A percentile compares a stretch with the other conserved stretches of the same genome.
These are phyloP conservation scores for Aspidiotus destructor DNA, from an alignment of 2,888 invertebrate genomes.

Conservation along the genomic window DNA sequence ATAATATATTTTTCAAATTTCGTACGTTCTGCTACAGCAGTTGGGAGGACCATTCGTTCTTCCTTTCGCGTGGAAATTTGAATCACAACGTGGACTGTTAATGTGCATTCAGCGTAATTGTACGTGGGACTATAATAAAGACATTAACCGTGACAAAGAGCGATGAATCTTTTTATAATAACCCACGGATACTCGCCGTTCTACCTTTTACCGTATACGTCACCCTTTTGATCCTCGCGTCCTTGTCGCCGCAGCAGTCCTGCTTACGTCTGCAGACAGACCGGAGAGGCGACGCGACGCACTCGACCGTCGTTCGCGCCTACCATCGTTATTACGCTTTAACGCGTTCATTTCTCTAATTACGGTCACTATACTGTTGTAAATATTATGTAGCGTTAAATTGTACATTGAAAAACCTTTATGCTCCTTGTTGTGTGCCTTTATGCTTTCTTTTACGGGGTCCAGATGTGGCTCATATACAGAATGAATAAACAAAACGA, in stretches of 20 bases:
- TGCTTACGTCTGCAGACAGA: background rate
- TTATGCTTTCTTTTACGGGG: background rate
- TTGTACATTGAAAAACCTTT: conserved; percentile 23
- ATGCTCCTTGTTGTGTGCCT: background rate
- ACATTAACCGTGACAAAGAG: conserved; percentile 33
- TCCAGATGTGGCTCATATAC: too few relatives aligned
- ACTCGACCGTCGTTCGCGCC: conserved; percentile 8
- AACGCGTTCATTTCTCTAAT: conserved; percentile 26
- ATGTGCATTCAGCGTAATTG: background rate
- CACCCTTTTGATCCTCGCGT: background rate
- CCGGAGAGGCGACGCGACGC: background rate
- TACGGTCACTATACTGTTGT: conserved; percentile 16
- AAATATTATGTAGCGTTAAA: conserved; percentile 10
- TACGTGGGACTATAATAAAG: conserved; percentile 25
- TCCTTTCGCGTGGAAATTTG: background rate
- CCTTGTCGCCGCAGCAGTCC: background rate
- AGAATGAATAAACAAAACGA: too few relatives aligned
- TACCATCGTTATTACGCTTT: conserved; percentile 7
- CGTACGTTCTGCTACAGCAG: background rate
- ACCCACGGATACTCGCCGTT: conserved; percentile 23
- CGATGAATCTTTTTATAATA: conserved; percentile 32
- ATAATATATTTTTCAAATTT: conserved; percentile 7
- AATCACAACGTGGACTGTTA: conserved; percentile 3
- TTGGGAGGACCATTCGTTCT: background rate
- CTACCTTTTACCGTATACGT: conserved; percentile 10